Evolutionary conservation across 2,797 vertebrate species (phyloP).

Genomic region (Pelodytes ibericus): DNA sequence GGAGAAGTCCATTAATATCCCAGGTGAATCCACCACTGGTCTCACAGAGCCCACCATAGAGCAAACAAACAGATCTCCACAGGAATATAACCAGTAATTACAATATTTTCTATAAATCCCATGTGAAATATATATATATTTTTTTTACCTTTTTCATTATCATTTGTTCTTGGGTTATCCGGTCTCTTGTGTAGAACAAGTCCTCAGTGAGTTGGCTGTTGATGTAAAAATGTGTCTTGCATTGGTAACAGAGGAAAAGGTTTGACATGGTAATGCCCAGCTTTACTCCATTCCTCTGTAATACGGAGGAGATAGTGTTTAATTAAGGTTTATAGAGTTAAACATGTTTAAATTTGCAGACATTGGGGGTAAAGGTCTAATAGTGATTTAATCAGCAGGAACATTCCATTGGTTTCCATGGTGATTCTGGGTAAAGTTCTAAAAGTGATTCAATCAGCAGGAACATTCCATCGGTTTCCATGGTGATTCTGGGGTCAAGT

Average conservation of each 20-base stretch:
- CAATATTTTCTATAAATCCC: not conserved
- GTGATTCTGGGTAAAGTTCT: too few species aligned
- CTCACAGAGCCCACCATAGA: too few species aligned
- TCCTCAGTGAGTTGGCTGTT: conserved; percentile 21
- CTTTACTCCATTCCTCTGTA: conserved; percentile 40
- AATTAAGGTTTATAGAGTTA: too few species aligned
- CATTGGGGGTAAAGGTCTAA: too few species aligned
- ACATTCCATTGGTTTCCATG: too few species aligned
- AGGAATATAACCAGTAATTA: not conserved
- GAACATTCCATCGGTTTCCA: too few species aligned
- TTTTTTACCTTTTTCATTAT: conserved; percentile 33
- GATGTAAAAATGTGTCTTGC: conserved; percentile 32
- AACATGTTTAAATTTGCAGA: too few species aligned
- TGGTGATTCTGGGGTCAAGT: too few species aligned
- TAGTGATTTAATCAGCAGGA: too few species aligned
- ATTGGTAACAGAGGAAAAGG: conserved; percentile 34
- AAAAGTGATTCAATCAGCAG: too few species aligned
- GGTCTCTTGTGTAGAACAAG: conserved; percentile 49
- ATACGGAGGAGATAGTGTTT: not conserved
- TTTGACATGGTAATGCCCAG: conserved; percentile 14
- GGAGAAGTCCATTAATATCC: too few species aligned
- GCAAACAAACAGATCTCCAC: not conserved
- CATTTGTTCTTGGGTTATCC: conserved; percentile 7
- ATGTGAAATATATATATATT: not conserved
- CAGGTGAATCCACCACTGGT: too few species aligned